Percentiles rank a stretch among this genome's conserved stretches.
These are phyloP conservation scores for Euzetes globulus DNA, from an alignment of 2,888 invertebrate species.

Conservation along the genomic window DNA sequence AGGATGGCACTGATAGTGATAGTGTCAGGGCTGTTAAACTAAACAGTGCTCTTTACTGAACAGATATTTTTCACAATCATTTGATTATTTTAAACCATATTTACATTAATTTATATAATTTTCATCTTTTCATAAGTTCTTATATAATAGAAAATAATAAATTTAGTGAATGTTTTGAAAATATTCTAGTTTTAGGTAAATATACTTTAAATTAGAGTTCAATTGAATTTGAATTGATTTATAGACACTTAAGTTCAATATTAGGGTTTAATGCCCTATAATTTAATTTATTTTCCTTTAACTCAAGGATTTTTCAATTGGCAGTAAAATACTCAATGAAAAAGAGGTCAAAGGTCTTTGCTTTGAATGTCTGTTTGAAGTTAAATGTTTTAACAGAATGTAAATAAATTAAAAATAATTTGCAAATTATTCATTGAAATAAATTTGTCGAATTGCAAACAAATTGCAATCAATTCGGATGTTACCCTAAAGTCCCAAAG, in stretches of 20 bases:
- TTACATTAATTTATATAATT: not conserved
- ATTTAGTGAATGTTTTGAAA: not conserved
- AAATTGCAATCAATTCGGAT: no score
- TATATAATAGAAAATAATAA: not conserved
- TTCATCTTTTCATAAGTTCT: not conserved
- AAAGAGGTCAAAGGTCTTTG: not conserved
- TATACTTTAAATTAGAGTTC: no score
- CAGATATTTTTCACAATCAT: not conserved
- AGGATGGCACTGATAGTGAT: not conserved
- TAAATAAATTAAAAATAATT: no score
- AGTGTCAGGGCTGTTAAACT: not conserved
- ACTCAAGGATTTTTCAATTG: not conserved
- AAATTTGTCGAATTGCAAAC: no score
- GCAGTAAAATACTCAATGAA: not conserved
- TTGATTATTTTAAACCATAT: not conserved
- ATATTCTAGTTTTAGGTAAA: not conserved
- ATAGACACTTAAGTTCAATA: not conserved
- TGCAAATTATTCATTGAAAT: no score
- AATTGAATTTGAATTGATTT: not conserved
- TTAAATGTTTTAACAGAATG: no score
- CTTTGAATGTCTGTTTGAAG: not conserved
- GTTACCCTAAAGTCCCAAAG: no score
- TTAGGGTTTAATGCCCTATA: not conserved
- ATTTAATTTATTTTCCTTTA: not conserved
- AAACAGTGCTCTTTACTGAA: not conserved